These are phyloP conservation scores for Pygoscelis adeliae DNA, from an alignment of 2,113 vertebrate genomes.

Conservation along the genomic window DNA sequence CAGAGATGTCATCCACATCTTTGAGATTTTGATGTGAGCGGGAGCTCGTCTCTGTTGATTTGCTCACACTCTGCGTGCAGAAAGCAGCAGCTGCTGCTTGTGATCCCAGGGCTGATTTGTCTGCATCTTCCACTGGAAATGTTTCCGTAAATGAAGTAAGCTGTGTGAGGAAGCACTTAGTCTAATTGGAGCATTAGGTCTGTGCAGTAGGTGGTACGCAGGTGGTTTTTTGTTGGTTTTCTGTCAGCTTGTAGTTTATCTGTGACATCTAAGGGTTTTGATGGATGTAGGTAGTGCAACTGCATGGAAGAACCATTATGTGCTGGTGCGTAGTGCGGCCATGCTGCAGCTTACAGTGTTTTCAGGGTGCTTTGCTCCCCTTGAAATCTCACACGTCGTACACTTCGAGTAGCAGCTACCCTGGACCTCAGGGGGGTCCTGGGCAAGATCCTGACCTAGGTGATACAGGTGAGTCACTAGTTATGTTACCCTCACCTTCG, in stretches of 20 bases:
- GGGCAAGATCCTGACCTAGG: neutral
- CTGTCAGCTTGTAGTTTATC: neutral
- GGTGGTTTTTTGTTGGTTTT: neutral
- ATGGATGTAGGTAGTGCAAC: neutral
- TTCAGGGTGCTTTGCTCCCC: neutral
- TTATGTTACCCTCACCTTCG: neutral
- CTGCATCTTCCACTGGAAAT: neutral
- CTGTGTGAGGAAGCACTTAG: neutral
- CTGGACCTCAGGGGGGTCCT: neutral
- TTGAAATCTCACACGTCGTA: neutral
- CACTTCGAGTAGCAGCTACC: neutral
- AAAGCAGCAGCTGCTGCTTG: slow-evolving; percentile 30
- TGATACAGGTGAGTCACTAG: neutral
- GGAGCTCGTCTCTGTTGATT: neutral
- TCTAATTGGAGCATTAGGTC: neutral
- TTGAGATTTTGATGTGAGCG: neutral
- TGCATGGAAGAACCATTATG: neutral
- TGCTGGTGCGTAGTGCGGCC: neutral
- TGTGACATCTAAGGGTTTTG: neutral
- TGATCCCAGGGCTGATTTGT: neutral
- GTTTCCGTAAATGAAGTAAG: neutral
- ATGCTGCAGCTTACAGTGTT: neutral
- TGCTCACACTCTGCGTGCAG: neutral
- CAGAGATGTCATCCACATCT: neutral
- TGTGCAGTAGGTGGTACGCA: neutral